phyloP scores from a whole-genome alignment of 2,113 vertebrate species.

The Genyomyrus donnyi region DNA sequence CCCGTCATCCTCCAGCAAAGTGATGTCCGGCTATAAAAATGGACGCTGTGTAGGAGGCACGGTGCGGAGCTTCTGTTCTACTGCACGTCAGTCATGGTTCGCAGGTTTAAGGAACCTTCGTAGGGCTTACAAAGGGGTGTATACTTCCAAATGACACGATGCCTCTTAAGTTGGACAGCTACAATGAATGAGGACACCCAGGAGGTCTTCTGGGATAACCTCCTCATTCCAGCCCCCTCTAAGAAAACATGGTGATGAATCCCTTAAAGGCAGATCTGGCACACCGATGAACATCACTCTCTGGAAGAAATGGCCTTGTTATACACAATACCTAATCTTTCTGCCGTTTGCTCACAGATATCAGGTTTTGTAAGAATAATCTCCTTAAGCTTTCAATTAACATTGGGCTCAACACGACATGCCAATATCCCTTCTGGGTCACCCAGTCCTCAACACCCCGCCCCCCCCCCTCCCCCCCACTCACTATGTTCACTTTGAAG shows the following conservation, averaged over 20 bases:
- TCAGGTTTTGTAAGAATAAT: slow-evolving; percentile 38
- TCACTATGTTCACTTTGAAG: slow-evolving; percentile 13
- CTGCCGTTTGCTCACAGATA: slow-evolving; percentile 30
- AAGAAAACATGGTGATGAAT: neutral
- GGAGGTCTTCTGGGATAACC: neutral
- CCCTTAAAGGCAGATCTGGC: neutral
- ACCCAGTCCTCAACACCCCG: neutral
- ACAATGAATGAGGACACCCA: neutral
- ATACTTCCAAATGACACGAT: slow-evolving; percentile 32
- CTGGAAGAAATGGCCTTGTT: slow-evolving; percentile 15
- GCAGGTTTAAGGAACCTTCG: slow-evolving; percentile 50
- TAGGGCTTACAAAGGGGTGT: slow-evolving; percentile 31
- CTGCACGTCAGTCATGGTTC: slow-evolving; percentile 42
- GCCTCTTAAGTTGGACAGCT: slow-evolving; percentile 18
- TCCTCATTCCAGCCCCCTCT: neutral
- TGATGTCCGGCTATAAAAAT: neutral
- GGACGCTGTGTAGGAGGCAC: slow-evolving; percentile 22
- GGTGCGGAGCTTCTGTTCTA: slow-evolving; percentile 35
- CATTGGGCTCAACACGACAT: neutral
- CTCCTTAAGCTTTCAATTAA: slow-evolving; percentile 37
- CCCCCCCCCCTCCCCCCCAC: neutral
- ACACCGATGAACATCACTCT: slow-evolving; percentile 5
- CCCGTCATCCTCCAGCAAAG: slow-evolving; percentile 15
- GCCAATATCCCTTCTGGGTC: neutral
- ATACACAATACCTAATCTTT: slow-evolving; percentile 37